Conservation (phyloP, 2,888 invertebrate genomes). For the Drosophila quinaria region DNA sequence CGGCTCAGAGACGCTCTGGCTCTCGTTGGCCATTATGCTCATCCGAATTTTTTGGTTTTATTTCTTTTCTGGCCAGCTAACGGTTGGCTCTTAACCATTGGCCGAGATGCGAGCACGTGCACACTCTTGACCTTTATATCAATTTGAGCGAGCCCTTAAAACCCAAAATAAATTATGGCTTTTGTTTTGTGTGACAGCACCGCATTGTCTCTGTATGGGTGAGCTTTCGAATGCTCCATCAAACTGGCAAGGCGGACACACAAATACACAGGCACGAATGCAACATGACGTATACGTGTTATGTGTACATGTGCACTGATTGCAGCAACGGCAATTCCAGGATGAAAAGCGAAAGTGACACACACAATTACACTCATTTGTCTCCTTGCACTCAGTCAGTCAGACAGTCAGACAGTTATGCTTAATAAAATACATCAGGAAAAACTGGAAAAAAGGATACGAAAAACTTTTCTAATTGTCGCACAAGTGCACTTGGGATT, state of each 20-base stretch:
- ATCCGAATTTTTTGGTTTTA: slow-evolving; percentile 7
- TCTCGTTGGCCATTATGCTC: slow-evolving; percentile 6
- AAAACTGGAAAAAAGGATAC: not conserved
- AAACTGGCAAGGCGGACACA: slow-evolving; percentile 2
- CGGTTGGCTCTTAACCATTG: slow-evolving; percentile 22
- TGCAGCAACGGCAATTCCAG: slow-evolving; percentile 22
- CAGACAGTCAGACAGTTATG: slow-evolving; percentile 16
- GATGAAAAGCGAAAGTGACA: slow-evolving; percentile 60
- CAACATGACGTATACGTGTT: not conserved
- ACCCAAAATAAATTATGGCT: slow-evolving; percentile 66
- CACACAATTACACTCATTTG: slow-evolving; percentile 65
- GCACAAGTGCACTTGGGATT: slow-evolving; percentile 62
- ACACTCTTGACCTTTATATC: slow-evolving; percentile 72
- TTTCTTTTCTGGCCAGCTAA: slow-evolving; percentile 11
- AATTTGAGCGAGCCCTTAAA: slow-evolving; percentile 66
- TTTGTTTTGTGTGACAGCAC: slow-evolving; percentile 44
- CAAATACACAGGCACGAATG: not conserved
- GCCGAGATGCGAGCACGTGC: slow-evolving; percentile 47
- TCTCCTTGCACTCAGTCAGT: slow-evolving; percentile 32
- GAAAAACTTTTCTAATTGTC: slow-evolving; percentile 70
- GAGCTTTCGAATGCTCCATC: slow-evolving; percentile 24
- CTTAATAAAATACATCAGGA: not conserved
- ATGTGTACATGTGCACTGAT: slow-evolving; percentile 15
- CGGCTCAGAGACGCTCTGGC: slow-evolving; percentile 14
- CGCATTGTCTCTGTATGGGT: slow-evolving; percentile 16